Conservation (phyloP, 1,140 invertebrate genomes). For the Helicoverpa zea region DNA sequence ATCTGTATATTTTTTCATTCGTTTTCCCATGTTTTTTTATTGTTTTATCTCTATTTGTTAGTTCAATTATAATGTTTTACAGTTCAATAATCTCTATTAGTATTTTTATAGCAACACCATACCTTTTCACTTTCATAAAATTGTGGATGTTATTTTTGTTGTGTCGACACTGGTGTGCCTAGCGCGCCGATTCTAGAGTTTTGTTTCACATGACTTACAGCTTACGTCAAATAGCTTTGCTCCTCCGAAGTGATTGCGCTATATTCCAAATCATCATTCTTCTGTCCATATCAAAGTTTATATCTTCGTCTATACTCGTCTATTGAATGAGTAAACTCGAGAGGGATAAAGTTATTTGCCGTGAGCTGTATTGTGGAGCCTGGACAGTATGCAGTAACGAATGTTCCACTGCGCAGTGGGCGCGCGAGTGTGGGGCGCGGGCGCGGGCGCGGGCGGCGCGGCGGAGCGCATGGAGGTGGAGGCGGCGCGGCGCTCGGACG, state of each 20-base stretch:
- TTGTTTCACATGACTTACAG: neutral
- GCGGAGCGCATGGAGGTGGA: constrained; percentile 81
- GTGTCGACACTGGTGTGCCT: constrained; percentile 8
- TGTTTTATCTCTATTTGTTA: constrained; percentile 3
- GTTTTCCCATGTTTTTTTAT: constrained; percentile 11
- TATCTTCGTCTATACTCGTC: neutral
- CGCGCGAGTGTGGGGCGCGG: constrained; percentile 53
- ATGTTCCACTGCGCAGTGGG: neutral
- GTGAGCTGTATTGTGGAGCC: neutral
- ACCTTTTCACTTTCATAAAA: constrained; percentile 8
- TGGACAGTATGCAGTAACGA: too few species aligned
- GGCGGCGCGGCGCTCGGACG: constrained; percentile 72
- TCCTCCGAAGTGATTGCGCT: too few species aligned
- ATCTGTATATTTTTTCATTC: neutral
- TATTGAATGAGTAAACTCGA: neutral
- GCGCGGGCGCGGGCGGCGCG: constrained; percentile 37
- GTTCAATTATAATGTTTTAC: neutral
- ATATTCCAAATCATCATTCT: too few species aligned
- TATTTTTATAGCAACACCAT: constrained; percentile 20
- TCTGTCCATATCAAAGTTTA: too few species aligned
- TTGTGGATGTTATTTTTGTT: constrained; percentile 11
- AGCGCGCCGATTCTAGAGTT: neutral
- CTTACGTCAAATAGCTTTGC: too few species aligned
- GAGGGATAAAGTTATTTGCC: too few species aligned
- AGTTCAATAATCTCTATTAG: neutral